Base-by-base conservation (phyloP, 64 coral and sea anemone genomes). In the Montipora foliosa region DNA sequence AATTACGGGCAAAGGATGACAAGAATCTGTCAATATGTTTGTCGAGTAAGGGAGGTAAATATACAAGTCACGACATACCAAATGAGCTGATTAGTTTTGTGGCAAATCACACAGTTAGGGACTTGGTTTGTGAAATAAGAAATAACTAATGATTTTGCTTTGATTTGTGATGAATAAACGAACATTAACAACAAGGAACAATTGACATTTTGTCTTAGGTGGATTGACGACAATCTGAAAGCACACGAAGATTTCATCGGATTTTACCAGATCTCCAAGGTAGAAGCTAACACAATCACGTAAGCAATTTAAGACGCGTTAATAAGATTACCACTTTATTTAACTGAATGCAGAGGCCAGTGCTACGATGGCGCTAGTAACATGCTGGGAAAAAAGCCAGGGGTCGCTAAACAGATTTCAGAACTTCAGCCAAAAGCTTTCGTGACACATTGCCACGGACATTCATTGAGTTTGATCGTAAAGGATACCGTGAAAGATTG, bases 131-230 rank as follows among this genome's bases (percentile, higher is more conserved):
- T 44, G 58, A 88, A 6, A 93, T 93, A 79, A n/a, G 61, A 68
- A 62, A 22, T 6, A 87, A 66, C 49, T 82, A 37, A 37, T 37
- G 37, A 19, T 62, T 94, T 81, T 25, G 21, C 49, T 1, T 44
- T 76, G 55, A 85, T 87, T 55, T 57, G 11, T 78, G 80, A 76
- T 47, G 91, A 93, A 61, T 93, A 88, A 29, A 93, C 82, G 53
- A 74, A 93, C n/a, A 24, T 87, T 20, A 13, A 66, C 50, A 93
- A 93, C 75, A 94, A 94, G 62, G 92, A 94, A 84, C 92, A 93
- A 20, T 64, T 93, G 19, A 79, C 75, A 44, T 16, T 93, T 25
- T 93, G 92, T 73, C 70, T 94, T 70, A n/a, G 84, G 70, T 94
- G 92, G 92, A 49, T 76, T 68, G 81, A 94, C 46, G 82, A 93